phyloP scores from a whole-genome alignment of 2,113 vertebrate species.

The Megaceryle maxima region DNA sequence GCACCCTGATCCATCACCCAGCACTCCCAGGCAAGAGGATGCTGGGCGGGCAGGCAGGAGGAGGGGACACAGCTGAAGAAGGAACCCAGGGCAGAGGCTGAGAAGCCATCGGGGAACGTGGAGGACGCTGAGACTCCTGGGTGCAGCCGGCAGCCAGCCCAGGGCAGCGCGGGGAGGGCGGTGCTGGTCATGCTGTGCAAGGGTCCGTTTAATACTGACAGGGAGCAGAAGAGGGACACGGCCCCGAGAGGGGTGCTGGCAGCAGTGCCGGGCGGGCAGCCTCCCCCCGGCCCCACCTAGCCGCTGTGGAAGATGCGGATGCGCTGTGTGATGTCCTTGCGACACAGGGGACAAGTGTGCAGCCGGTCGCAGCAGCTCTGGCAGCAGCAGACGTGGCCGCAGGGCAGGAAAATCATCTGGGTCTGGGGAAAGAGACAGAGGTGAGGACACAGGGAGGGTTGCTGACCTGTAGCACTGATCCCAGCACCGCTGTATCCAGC shows the following conservation, averaged over 20 bases:
- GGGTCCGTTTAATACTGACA: background rate
- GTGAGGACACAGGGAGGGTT: background rate
- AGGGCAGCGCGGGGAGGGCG: background rate
- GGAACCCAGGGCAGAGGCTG: background rate
- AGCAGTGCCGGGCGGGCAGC: fast-evolving
- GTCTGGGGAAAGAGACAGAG: slow-evolving; percentile 71
- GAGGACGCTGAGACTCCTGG: background rate
- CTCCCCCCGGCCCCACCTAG: background rate
- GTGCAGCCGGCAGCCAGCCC: background rate
- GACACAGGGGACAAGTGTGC: slow-evolving; percentile 88
- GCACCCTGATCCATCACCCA: background rate
- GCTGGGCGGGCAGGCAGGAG: background rate
- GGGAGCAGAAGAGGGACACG: background rate
- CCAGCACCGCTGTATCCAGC: fast-evolving
- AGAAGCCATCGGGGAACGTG: fast-evolving
- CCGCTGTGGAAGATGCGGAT: slow-evolving; percentile 84
- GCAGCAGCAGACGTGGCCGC: slow-evolving; percentile 95
- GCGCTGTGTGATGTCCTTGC: slow-evolving; percentile 78
- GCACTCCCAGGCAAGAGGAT: background rate
- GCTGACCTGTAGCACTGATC: fast-evolving
- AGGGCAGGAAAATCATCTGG: slow-evolving; percentile 89
- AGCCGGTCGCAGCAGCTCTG: slow-evolving; percentile 82
- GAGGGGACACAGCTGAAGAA: fast-evolving
- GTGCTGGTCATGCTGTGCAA: background rate
- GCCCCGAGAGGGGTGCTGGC: fast-evolving